Percentiles rank a stretch among this genome's conserved stretches.
phyloP scores from a whole-genome alignment of 2,797 vertebrate genomes.

The Channa striata region DNA sequence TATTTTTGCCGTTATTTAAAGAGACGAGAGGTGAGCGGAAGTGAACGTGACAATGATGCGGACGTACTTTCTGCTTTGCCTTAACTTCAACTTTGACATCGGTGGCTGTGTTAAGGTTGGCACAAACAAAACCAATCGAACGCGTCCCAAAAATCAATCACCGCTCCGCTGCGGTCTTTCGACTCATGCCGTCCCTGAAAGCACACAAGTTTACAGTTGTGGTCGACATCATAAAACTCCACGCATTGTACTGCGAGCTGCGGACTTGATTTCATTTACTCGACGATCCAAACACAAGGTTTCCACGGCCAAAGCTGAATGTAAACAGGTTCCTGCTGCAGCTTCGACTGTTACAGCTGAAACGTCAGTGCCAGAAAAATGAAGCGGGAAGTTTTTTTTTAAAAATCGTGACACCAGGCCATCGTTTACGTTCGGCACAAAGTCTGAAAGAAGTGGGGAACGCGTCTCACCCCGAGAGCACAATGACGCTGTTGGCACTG shows the following conservation, averaged over 20 bases:
- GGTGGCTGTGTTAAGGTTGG: too few relatives aligned
- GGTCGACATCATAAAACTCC: slow-evolving; percentile 47
- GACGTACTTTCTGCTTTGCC: too few relatives aligned
- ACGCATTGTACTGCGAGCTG: slow-evolving; percentile 42
- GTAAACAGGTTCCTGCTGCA: slow-evolving; percentile 65
- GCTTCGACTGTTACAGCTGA: slow-evolving; percentile 53
- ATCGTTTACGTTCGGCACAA: slow-evolving; percentile 32
- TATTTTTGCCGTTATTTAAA: too few relatives aligned
- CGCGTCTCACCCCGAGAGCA: not conserved
- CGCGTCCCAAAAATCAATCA: too few relatives aligned
- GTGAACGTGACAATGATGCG: too few relatives aligned
- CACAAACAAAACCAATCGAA: too few relatives aligned
- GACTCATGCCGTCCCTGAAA: slow-evolving; percentile 37
- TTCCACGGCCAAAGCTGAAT: slow-evolving; percentile 50
- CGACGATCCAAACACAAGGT: slow-evolving; percentile 58
- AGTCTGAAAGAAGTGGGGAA: not conserved
- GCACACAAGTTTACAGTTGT: slow-evolving; percentile 56
- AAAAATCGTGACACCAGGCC: not conserved
- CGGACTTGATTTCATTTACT: slow-evolving; percentile 68
- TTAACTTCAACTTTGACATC: too few relatives aligned
- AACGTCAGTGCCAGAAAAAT: slow-evolving; percentile 15
- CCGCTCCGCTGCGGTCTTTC: slow-evolving; percentile 30
- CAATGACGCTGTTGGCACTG: slow-evolving; percentile 43
- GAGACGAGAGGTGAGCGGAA: too few relatives aligned
- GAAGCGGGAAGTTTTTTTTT: not conserved